Evolutionary conservation across 2,113 vertebrate genomes (phyloP).

Genomic region (Peromyscus polionotus): DNA sequence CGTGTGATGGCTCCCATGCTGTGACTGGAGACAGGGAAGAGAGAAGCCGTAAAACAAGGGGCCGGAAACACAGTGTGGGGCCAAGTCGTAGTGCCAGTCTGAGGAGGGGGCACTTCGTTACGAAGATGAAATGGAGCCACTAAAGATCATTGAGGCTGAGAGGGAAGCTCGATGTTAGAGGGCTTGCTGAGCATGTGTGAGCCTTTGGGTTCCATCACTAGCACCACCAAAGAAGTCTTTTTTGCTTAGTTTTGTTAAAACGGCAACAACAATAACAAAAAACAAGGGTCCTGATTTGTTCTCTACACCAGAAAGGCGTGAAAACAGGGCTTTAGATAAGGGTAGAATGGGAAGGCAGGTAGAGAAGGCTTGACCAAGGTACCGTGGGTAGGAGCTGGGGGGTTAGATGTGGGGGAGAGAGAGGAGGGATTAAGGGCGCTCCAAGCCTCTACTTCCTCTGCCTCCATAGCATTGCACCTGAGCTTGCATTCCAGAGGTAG

Average conservation of each 20-base stretch:
- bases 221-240: neutral
- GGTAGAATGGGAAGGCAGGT: neutral
- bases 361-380: neutral
- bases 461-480: accelerated
- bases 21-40: neutral
- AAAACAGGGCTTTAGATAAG: neutral
- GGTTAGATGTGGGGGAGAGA: neutral
- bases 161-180: neutral
- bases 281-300: neutral
- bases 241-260: neutral
- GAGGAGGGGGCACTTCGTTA: neutral
- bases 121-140: neutral
- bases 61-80: neutral
- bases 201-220: neutral
- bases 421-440: neutral
- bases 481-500: neutral
- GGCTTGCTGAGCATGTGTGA: neutral
- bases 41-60: neutral
- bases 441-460: neutral
- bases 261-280: neutral
- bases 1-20: accelerated
- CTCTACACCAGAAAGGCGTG: neutral
- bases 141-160: neutral
- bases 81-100: neutral
- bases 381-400: neutral